These are phyloP conservation scores for Microcebus jonahi DNA, from an alignment of 2,113 vertebrate genomes.

Conservation along the genomic window DNA sequence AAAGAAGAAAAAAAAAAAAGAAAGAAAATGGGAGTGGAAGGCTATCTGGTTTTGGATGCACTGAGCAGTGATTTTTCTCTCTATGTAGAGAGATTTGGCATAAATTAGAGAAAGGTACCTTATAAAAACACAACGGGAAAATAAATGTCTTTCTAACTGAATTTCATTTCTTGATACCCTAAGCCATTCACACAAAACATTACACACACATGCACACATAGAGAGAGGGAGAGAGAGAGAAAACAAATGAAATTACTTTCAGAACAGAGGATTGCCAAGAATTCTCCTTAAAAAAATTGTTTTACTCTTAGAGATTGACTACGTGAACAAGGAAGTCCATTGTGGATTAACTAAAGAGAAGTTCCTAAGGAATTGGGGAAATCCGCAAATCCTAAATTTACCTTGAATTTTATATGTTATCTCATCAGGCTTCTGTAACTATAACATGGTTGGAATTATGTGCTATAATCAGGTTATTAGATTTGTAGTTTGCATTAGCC, in stretches of 20 bases:
- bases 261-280: neutral
- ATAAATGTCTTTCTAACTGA: neutral
- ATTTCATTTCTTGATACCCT: neutral
- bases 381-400: neutral
- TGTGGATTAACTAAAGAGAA: neutral
- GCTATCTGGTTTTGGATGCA: neutral
- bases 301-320: neutral
- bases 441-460: neutral
- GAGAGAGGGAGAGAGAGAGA: neutral
- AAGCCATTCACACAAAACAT: neutral
- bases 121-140: neutral
- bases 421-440: neutral
- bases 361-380: neutral
- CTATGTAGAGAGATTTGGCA: neutral
- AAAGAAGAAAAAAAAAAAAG: neutral
- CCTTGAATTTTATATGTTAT: neutral
- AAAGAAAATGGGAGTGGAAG: neutral
- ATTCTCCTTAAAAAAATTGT: neutral
- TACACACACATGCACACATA: neutral
- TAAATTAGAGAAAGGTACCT: neutral
- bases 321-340: neutral
- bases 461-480: neutral
- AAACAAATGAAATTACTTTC: neutral
- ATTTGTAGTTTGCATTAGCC: neutral
- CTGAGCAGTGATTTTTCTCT: neutral